Evolutionary conservation across 2,888 invertebrate genomes (phyloP).

Genomic region (Harpagoxenus sublaevis): DNA sequence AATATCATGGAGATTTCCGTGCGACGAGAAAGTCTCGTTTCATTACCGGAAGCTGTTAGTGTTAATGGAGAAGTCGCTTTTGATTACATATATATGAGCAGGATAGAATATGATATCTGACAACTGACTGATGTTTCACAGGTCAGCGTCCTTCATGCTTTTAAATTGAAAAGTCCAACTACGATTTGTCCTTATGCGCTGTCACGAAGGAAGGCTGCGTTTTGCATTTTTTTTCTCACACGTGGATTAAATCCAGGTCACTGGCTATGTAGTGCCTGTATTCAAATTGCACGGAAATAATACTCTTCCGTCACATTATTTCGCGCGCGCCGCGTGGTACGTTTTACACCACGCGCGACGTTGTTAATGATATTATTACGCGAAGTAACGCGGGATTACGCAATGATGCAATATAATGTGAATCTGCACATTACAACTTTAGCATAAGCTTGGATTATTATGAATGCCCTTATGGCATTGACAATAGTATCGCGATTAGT

Average conservation of each 20-base stretch:
- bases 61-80: conserved; percentile 44
- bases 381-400: conserved; percentile 38
- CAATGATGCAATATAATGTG: conserved; percentile 36
- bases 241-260: conserved; percentile 45
- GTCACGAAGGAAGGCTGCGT: not conserved
- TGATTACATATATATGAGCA: not conserved
- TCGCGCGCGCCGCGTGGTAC: not conserved
- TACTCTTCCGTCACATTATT: conserved; percentile 35
- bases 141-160: conserved; percentile 55
- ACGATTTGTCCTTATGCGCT: conserved; percentile 17
- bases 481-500: conserved; percentile 6
- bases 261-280: conserved; percentile 14
- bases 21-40: conserved; percentile 32
- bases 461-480: conserved; percentile 8
- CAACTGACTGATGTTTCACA: conserved; percentile 18
- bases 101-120: conserved; percentile 1
- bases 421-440: conserved; percentile 47
- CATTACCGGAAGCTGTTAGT: conserved; percentile 49
- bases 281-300: conserved; percentile 48
- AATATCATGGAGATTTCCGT: conserved; percentile 17
- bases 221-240: conserved; percentile 22
- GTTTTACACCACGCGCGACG: conserved; percentile 21
- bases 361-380: conserved; percentile 45
- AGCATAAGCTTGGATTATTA: conserved; percentile 38
- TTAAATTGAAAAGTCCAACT: conserved; percentile 55